Conservation (phyloP, 2,888 invertebrate species). For the Morpho deidamia region DNA sequence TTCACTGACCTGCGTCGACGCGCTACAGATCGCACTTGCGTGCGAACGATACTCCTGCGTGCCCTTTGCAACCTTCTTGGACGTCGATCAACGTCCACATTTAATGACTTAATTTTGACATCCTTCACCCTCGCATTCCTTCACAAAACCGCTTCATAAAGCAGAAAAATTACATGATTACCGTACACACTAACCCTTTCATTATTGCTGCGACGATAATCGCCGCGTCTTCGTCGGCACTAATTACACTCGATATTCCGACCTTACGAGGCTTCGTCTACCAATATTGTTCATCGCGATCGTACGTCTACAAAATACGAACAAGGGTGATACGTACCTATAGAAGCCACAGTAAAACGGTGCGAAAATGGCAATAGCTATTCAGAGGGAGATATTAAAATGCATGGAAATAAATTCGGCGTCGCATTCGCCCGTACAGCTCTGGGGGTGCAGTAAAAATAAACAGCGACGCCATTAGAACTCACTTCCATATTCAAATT, state of each 20-base stretch:
- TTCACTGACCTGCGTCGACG: slow-evolving; percentile 20
- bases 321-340: slow-evolving; percentile 38
- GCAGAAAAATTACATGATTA: slow-evolving; percentile 53
- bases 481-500: slow-evolving; percentile 80
- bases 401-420: slow-evolving; percentile 79
- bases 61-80: slow-evolving; percentile 49
- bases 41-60: slow-evolving; percentile 43
- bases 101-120: slow-evolving; percentile 73
- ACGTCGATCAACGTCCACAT: slow-evolving; percentile 64
- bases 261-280: slow-evolving; percentile 59
- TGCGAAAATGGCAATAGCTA: slow-evolving; percentile 77
- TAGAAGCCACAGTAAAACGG: slow-evolving; percentile 70
- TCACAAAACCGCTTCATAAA: slow-evolving; percentile 49
- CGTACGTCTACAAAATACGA: slow-evolving; percentile 59
- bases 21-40: slow-evolving; percentile 32
- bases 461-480: slow-evolving; percentile 79
- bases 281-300: slow-evolving; percentile 57
- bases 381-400: slow-evolving; percentile 79
- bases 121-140: slow-evolving; percentile 41
- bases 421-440: slow-evolving; percentile 78
- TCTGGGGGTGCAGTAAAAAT: slow-evolving; percentile 79
- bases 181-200: slow-evolving; percentile 35
- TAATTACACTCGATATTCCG: slow-evolving; percentile 50
- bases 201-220: slow-evolving; percentile 52
- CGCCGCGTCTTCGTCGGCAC: slow-evolving; percentile 32